Base-by-base conservation (phyloP, 2,113 vertebrate species). In the Rhinolophus sinicus region DNA sequence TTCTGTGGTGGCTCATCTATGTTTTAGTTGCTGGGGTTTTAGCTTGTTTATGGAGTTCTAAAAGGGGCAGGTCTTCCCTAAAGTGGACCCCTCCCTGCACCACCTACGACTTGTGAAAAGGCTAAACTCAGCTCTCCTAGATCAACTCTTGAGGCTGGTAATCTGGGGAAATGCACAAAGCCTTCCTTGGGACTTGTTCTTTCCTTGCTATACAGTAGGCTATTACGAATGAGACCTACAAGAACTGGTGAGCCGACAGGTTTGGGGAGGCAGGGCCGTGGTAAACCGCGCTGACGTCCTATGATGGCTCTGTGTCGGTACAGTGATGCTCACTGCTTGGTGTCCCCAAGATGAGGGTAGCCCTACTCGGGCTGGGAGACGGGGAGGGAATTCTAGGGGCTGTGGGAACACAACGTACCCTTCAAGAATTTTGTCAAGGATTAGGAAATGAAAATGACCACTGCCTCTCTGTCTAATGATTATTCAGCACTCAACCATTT, bases 231-330 rank as follows among this genome's bases (percentile, higher is more conserved):
- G 33, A 69, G 84, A 77, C 47, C n/a, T 56, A 21, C 54, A 88
- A n/a, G 30, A 77, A 38, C n/a, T 24, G 70, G 65, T 3, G 87
- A n/a, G 30, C 28, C 12, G 15, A 11, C 6, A n/a, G 87, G 47
- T 8, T n/a, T 8, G 35, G 85, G 73, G 60, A n/a, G 70, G 78
- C 38, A 14, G 40, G 75, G 11, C 30, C 10, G 3, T 19, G 62
- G 67, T 4, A 10, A 13, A 0, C 0, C 0, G 40, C 8, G 0
- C 22, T 30, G 47, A 16, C 4, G 7, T 30, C 2, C 0, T 3
- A 3, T 6, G 62, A 18, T 28, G 47, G 54, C 56, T 35, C 1
- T 24, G 69, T 50, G 35, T 3, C 0, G 3, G 47, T 2, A 35
- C 19, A 22, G 8, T 50, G 75, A 22, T 6, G 44, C 44, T 65